Percentiles rank a stretch among this genome's conserved stretches.
These are phyloP conservation scores for Sebastes minor DNA, from an alignment of 2,797 vertebrate genomes.

Conservation along the genomic window DNA sequence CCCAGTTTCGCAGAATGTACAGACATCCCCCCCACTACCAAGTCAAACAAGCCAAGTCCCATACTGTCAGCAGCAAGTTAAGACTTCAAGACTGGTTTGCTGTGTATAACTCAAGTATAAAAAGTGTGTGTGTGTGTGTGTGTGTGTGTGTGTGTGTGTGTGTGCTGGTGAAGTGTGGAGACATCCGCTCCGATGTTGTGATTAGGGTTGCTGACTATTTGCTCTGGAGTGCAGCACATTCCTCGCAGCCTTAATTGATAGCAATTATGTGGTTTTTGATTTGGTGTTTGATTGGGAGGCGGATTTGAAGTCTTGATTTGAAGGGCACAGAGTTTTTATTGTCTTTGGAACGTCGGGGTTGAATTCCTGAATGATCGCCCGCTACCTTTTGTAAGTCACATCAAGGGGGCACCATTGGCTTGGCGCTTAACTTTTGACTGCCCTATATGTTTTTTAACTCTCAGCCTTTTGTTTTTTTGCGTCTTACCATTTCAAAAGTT, in stretches of 20 bases:
- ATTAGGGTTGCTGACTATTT: slow-evolving; percentile 71
- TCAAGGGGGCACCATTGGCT: slow-evolving; percentile 40
- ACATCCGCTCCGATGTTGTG: slow-evolving; percentile 68
- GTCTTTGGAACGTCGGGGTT: slow-evolving; percentile 55
- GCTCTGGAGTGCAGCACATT: slow-evolving; percentile 71
- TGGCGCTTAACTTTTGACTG: slow-evolving; percentile 25
- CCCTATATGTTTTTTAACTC: slow-evolving; percentile 8
- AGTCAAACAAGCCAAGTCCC: slow-evolving; percentile 43
- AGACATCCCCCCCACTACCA: slow-evolving; percentile 9
- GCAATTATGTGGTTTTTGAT: slow-evolving; percentile 78
- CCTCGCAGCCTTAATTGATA: slow-evolving; percentile 75
- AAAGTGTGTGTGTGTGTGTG: neutral
- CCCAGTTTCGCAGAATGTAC: slow-evolving; percentile 5
- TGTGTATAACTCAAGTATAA: neutral
- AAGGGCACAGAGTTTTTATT: slow-evolving; percentile 65
- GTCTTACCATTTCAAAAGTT: slow-evolving; percentile 14
- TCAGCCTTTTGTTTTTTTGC: slow-evolving; percentile 28
- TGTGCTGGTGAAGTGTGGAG: slow-evolving; percentile 30
- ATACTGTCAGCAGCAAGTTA: slow-evolving; percentile 26
- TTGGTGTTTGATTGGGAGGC: slow-evolving; percentile 67
- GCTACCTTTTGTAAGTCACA: slow-evolving; percentile 51
- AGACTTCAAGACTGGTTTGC: slow-evolving; percentile 7
- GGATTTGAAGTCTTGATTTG: slow-evolving; percentile 49
- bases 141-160: slow-evolving; percentile 3
- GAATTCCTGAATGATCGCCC: slow-evolving; percentile 61